These are phyloP conservation scores for Lithobates pipiens DNA, from an alignment of 2,797 vertebrate species.

Conservation along the genomic window DNA sequence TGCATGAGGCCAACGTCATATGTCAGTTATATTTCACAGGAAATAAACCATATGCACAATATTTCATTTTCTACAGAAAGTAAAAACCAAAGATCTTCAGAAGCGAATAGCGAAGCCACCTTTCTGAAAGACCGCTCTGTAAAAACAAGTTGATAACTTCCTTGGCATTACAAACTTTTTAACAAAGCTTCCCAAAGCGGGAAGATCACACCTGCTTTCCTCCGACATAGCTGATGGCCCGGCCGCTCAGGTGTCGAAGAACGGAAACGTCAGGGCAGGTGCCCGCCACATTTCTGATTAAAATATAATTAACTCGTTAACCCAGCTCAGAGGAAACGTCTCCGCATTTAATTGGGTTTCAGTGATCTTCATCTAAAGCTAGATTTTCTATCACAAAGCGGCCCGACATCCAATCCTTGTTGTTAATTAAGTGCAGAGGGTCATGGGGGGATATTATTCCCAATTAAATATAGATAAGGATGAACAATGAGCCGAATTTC, in stretches of 20 bases:
- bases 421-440: constrained; percentile 36
- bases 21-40: too few relatives aligned
- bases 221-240: not conserved
- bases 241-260: constrained; percentile 30
- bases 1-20: too few relatives aligned
- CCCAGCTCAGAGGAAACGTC: constrained; percentile 32
- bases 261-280: constrained; percentile 1
- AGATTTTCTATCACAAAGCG: constrained; percentile 34
- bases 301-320: constrained; percentile 46
- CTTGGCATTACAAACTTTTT: not conserved
- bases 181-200: not conserved
- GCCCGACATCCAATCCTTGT: constrained; percentile 30
- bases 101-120: too few relatives aligned
- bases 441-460: not conserved
- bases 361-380: constrained; percentile 35
- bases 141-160: not conserved
- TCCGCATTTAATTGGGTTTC: constrained; percentile 29
- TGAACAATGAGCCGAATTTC: too few relatives aligned
- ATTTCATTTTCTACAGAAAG: too few relatives aligned
- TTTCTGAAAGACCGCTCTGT: not conserved
- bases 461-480: not conserved
- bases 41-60: too few relatives aligned
- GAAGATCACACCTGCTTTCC: too few relatives aligned
- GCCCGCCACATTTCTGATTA: constrained; percentile 37
- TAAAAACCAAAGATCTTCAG: too few relatives aligned